These are phyloP conservation scores for Patella depressa DNA, from an alignment of 2,888 invertebrate genomes.

Conservation along the genomic window DNA sequence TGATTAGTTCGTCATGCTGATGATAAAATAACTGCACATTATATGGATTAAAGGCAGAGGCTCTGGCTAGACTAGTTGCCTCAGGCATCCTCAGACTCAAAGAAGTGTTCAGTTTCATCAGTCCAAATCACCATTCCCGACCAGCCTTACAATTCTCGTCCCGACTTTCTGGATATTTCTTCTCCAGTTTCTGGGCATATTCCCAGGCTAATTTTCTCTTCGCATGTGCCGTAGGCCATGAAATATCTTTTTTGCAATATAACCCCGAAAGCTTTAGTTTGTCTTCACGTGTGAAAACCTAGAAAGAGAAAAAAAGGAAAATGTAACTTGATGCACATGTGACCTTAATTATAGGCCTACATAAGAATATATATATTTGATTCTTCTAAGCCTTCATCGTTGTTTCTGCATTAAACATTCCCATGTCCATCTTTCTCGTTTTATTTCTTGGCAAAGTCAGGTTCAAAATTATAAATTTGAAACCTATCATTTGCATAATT, in stretches of 20 bases:
- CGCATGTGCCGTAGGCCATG: neutral
- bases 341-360: too few relatives aligned
- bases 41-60: neutral
- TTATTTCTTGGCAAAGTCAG: constrained; percentile 4
- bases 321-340: too few relatives aligned
- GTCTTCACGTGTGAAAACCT: neutral
- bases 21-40: neutral
- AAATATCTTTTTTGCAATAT: neutral
- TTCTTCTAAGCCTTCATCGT: neutral
- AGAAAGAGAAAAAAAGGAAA: too few relatives aligned
- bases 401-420: neutral
- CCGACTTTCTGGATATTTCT: neutral
- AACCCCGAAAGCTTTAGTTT: neutral
- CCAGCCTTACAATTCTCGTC: neutral
- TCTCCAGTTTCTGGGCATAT: neutral
- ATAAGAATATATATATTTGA: too few relatives aligned
- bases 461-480: neutral
- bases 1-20: neutral
- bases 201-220: neutral
- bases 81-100: neutral
- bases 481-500: neutral
- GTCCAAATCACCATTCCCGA: neutral
- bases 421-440: neutral
- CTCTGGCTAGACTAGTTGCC: constrained; percentile 12
- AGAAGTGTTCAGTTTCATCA: neutral